A percentile compares a stretch with the other conserved stretches of the same genome.
Conservation (phyloP, 2,113 vertebrate genomes). For the Entomyzon cyanotis region DNA sequence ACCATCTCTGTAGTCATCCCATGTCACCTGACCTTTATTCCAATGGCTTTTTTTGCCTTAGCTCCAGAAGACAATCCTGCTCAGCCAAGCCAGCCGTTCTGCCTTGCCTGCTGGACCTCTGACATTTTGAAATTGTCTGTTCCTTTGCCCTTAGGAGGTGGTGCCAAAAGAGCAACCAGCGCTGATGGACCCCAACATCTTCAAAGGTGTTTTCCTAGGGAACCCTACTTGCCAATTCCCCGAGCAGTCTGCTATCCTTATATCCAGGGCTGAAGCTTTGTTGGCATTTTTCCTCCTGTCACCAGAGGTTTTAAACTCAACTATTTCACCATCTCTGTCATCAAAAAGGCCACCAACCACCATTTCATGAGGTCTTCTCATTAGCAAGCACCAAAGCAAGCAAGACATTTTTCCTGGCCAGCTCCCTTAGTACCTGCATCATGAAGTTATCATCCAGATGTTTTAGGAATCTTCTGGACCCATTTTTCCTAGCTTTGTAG, state of each 20-base stretch:
- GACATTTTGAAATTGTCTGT: background rate
- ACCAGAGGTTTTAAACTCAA: background rate
- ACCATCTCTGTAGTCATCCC: background rate
- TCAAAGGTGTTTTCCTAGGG: background rate
- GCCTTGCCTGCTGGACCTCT: background rate
- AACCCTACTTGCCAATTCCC: background rate
- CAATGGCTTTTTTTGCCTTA: background rate
- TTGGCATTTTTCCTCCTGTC: background rate
- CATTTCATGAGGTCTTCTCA: fast-evolving
- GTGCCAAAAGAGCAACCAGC: background rate
- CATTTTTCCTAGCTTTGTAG: background rate
- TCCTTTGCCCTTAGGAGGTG: background rate
- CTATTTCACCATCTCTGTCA: background rate
- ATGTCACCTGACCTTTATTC: background rate
- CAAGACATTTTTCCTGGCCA: background rate
- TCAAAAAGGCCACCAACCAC: background rate
- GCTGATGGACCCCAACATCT: background rate
- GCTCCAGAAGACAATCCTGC: background rate
- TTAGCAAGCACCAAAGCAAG: background rate
- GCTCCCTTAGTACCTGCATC: background rate
- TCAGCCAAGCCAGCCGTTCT: background rate
- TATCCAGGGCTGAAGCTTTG: background rate
- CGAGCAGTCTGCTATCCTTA: background rate
- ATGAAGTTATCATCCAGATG: background rate
- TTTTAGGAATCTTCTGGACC: background rate